These are phyloP conservation scores for Patella caerulea DNA, from an alignment of 2,888 invertebrate genomes.

Conservation along the genomic window DNA sequence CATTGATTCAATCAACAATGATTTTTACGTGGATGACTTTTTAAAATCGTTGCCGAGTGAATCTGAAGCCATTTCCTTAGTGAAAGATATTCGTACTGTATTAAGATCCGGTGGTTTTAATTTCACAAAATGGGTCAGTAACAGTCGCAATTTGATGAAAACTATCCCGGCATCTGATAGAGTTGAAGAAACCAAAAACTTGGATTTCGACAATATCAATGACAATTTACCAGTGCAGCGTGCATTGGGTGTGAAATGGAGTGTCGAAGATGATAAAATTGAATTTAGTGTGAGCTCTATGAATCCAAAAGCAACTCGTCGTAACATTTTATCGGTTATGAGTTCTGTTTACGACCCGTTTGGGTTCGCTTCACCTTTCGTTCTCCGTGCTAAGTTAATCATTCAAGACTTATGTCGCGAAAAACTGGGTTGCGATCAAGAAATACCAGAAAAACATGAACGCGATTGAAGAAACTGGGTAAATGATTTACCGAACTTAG, in stretches of 20 bases:
- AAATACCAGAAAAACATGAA: not conserved
- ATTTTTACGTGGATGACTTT: slow-evolving; percentile 33
- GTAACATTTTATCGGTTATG: slow-evolving; percentile 11
- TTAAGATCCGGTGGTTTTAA: slow-evolving; percentile 29
- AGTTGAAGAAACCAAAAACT: slow-evolving; percentile 20
- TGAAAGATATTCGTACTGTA: not conserved
- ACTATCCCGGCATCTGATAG: slow-evolving; percentile 33
- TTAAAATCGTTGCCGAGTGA: slow-evolving; percentile 18
- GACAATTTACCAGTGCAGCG: slow-evolving; percentile 31
- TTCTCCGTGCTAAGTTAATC: not conserved
- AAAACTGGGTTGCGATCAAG: slow-evolving; percentile 12
- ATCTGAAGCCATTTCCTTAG: slow-evolving; percentile 9
- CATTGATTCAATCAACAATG: slow-evolving; percentile 18
- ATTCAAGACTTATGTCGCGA: slow-evolving; percentile 14
- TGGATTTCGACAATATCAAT: slow-evolving; percentile 22
- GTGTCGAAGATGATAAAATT: slow-evolving; percentile 13
- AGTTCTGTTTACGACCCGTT: slow-evolving; percentile 13
- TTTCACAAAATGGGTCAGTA: slow-evolving; percentile 39
- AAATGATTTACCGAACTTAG: slow-evolving; percentile 10
- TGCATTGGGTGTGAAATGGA: slow-evolving; percentile 31
- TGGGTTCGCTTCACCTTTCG: not conserved
- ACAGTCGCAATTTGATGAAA: slow-evolving; percentile 32
- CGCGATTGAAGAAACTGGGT: slow-evolving; percentile 14
- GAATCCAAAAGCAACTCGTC: not conserved
- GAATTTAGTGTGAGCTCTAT: slow-evolving; percentile 11